phyloP scores from a whole-genome alignment of 2,797 vertebrate genomes.

The Arnoldichthys spilopterus region DNA sequence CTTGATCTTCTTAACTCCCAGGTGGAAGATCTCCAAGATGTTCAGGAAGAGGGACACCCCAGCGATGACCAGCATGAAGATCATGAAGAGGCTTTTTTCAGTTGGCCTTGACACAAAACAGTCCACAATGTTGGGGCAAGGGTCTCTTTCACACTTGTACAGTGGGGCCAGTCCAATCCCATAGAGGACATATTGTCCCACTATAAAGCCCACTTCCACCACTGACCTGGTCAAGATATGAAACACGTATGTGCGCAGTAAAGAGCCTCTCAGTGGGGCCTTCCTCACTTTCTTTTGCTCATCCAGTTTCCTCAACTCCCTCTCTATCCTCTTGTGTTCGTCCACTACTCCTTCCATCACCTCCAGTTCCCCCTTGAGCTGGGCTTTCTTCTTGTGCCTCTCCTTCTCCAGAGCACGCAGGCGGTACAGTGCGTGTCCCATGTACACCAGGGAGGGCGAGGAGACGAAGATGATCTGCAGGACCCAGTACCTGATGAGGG shows the following conservation, averaged over 20 bases:
- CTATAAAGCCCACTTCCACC: constrained; percentile 91
- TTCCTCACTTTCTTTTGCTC: constrained; percentile 92
- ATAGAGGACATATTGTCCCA: constrained; percentile 91
- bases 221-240: constrained; percentile 92
- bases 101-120: constrained; percentile 95
- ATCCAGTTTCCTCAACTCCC: constrained; percentile 88
- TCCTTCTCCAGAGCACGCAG: constrained; percentile 91
- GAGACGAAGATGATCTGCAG: constrained; percentile 96
- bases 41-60: constrained; percentile 90
- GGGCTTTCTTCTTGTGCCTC: constrained; percentile 84
- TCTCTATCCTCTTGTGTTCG: constrained; percentile 85
- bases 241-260: constrained; percentile 90
- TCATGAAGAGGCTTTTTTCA: constrained; percentile 95
- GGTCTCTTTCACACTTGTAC: constrained; percentile 88
- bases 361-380: constrained; percentile 86
- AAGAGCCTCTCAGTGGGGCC: constrained; percentile 89
- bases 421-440: constrained; percentile 91
- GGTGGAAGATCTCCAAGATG: constrained; percentile 90
- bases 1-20: constrained; percentile 88
- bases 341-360: constrained; percentile 78
- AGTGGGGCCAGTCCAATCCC: constrained; percentile 88
- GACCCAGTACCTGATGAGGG: constrained; percentile 95
- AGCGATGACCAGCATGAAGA: constrained; percentile 93
- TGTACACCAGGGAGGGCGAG: constrained; percentile 92
- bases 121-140: constrained; percentile 93